Percentiles rank a stretch among this genome's conserved stretches.
Conservation (phyloP, 2,888 invertebrate genomes). For the Hypselothyrea guttata region DNA sequence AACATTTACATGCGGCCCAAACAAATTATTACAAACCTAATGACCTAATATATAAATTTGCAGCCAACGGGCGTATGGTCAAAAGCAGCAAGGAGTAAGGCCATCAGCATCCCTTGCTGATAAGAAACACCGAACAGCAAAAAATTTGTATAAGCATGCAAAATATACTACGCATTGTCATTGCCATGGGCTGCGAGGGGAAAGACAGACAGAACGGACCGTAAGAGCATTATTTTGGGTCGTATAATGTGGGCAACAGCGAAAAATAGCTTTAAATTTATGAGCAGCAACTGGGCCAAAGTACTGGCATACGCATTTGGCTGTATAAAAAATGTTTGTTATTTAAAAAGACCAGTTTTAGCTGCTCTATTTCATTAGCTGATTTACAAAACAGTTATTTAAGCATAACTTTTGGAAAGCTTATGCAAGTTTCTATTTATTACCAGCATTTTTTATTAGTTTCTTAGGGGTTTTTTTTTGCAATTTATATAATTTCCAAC, state of each 20-base stretch:
- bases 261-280: slow-evolving; percentile 64
- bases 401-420: too few relatives aligned
- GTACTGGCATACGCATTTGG: neutral
- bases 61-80: slow-evolving; percentile 15
- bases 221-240: slow-evolving; percentile 27
- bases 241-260: slow-evolving; percentile 26
- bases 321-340: too few relatives aligned
- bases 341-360: too few relatives aligned
- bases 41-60: slow-evolving; percentile 74
- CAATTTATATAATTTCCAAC: too few relatives aligned
- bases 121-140: slow-evolving; percentile 40
- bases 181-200: neutral
- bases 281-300: slow-evolving; percentile 35
- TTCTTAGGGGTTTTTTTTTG: too few relatives aligned
- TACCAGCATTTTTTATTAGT: too few relatives aligned
- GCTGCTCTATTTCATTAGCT: too few relatives aligned
- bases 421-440: too few relatives aligned
- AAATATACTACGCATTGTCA: slow-evolving; percentile 46
- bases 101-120: slow-evolving; percentile 41
- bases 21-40: slow-evolving; percentile 76
- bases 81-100: slow-evolving; percentile 24
- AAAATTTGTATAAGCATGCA: slow-evolving; percentile 56
- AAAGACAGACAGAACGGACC: neutral
- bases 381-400: too few relatives aligned
- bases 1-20: slow-evolving; percentile 57